Evolutionary conservation across 2,797 vertebrate genomes (phyloP).

Genomic region (Darevskia nairensis): DNA sequence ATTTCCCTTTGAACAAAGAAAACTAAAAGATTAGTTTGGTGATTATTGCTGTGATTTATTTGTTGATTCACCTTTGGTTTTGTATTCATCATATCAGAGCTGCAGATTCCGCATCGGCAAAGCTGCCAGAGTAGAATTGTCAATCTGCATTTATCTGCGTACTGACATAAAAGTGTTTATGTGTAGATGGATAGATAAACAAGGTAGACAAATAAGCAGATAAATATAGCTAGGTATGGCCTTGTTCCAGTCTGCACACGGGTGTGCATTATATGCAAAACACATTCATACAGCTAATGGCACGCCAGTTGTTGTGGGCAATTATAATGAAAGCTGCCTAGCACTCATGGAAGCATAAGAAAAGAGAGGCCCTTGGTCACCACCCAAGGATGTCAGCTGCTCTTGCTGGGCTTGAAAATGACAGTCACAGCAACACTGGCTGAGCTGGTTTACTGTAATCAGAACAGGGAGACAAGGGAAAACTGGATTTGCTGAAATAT

Average conservation of each 20-base stretch:
- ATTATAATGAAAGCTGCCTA: no score
- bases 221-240: not conserved
- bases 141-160: constrained; percentile 35
- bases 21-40: constrained; percentile 13
- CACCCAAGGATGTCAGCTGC: no score
- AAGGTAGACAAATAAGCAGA: not conserved
- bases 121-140: constrained; percentile 4
- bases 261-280: no score
- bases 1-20: not conserved
- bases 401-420: not conserved
- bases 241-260: no score
- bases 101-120: constrained; percentile 22
- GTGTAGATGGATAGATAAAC: not conserved
- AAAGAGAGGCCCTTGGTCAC: no score
- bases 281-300: no score
- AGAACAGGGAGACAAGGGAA: not conserved
- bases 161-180: constrained; percentile 10
- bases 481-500: not conserved
- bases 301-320: no score
- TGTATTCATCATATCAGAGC: not conserved
- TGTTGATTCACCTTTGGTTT: not conserved
- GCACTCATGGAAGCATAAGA: no score
- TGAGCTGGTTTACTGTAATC: not conserved
- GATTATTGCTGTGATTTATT: constrained; percentile 44
- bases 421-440: no score